Conservation (phyloP, 1,140 invertebrate species). For the Anoplophora glabripennis region DNA sequence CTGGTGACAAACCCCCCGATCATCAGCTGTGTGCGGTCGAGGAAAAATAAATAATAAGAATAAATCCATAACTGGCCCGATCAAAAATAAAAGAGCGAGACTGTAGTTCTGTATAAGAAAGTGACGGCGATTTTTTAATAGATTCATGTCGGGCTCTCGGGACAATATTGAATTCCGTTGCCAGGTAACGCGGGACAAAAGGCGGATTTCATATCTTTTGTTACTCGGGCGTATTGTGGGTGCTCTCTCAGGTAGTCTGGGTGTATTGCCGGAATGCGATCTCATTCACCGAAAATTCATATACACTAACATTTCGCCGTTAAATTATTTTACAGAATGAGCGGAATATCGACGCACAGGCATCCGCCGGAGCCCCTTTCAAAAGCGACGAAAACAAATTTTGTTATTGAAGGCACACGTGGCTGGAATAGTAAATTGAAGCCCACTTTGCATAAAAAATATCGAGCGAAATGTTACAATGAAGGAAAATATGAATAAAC, state of each 20-base stretch:
- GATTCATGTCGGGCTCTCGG: slow-evolving; percentile 19
- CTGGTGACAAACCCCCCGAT: slow-evolving; percentile 2
- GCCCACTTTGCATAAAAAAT: too few species aligned
- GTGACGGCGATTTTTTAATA: slow-evolving; percentile 31
- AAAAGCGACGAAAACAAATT: too few species aligned
- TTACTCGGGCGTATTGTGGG: slow-evolving; percentile 29
- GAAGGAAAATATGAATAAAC: too few species aligned
- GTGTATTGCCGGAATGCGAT: slow-evolving; percentile 14
- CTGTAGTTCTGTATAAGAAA: slow-evolving; percentile 14
- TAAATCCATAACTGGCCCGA: slow-evolving; percentile 31
- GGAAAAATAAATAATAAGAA: slow-evolving; percentile 24
- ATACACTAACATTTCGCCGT: slow-evolving; percentile 1
- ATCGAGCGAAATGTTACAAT: too few species aligned
- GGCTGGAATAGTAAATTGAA: too few species aligned
- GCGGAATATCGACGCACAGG: too few species aligned
- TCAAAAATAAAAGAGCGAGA: slow-evolving; percentile 26
- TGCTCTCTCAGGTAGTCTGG: slow-evolving; percentile 20
- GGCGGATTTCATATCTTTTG: slow-evolving; percentile 32
- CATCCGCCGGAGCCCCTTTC: too few species aligned
- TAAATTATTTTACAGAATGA: too few species aligned
- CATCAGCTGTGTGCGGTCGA: slow-evolving; percentile 18
- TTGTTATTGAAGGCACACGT: too few species aligned
- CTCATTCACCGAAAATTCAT: background rate
- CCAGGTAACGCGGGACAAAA: slow-evolving; percentile 30
- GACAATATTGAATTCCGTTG: slow-evolving; percentile 30